Conservation (phyloP, 1,140 invertebrate species). For the Lordiphosa collinella region DNA sequence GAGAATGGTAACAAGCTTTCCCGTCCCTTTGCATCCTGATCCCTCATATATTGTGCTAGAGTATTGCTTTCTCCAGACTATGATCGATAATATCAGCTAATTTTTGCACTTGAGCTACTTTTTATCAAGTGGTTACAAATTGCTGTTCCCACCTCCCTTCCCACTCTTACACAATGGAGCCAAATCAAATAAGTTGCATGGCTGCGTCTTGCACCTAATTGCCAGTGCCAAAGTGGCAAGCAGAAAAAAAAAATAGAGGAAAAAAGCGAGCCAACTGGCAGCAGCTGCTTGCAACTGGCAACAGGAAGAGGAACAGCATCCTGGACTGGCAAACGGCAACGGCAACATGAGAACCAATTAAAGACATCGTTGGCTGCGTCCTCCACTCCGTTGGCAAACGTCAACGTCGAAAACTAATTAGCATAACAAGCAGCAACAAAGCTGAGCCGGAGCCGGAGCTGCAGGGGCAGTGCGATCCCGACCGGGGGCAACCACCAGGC, state of each 20-base stretch:
- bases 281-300: conserved; percentile 8
- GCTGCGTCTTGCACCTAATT: conserved; percentile 45
- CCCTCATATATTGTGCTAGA: too few species aligned
- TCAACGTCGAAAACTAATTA: conserved; percentile 77
- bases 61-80: too few species aligned
- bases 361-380: conserved; percentile 64
- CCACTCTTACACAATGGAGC: background rate
- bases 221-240: conserved; percentile 68
- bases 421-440: conserved; percentile 60
- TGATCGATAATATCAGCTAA: too few species aligned
- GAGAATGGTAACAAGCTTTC: too few species aligned
- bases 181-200: conserved; percentile 11
- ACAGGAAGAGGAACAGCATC: conserved; percentile 8
- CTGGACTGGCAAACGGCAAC: conserved; percentile 21
- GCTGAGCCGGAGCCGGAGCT: conserved; percentile 12
- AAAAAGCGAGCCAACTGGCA: conserved; percentile 20
- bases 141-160: background rate
- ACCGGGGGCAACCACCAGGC: conserved; percentile 28
- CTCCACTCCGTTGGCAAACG: conserved; percentile 64
- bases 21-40: too few species aligned
- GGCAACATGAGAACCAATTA: conserved; percentile 76
- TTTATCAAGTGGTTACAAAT: too few species aligned
- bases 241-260: conserved; percentile 15
- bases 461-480: conserved; percentile 13
- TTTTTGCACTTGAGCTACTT: too few species aligned